These are phyloP conservation scores for human (Homo sapiens) DNA, from an alignment of 2,113 vertebrate genomes.

Conservation along the genomic window GRCh38 chr2:56003501-56004000, in stretches of 20 bases:
- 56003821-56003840: background rate
- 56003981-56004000: background rate
- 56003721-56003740: background rate
- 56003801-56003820: background rate
- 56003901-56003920: background rate
- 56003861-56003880: background rate
- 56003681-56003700: background rate
- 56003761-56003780: background rate
- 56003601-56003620: background rate
- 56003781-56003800: background rate
- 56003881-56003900: background rate
- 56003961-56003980: background rate
- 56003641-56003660: background rate
- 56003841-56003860: background rate
- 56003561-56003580: background rate
- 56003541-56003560: slow-evolving; percentile 18
- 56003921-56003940: slow-evolving; percentile 5
- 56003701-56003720: background rate
- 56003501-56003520: slow-evolving; percentile 1
- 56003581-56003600: background rate
- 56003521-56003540: background rate
- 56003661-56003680: slow-evolving; percentile 7
- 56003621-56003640: background rate
- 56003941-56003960: slow-evolving; percentile 20
- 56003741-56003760: background rate